Evolutionary conservation across 2,113 vertebrate genomes (phyloP).

Genomic region (Helogale parvula): DNA sequence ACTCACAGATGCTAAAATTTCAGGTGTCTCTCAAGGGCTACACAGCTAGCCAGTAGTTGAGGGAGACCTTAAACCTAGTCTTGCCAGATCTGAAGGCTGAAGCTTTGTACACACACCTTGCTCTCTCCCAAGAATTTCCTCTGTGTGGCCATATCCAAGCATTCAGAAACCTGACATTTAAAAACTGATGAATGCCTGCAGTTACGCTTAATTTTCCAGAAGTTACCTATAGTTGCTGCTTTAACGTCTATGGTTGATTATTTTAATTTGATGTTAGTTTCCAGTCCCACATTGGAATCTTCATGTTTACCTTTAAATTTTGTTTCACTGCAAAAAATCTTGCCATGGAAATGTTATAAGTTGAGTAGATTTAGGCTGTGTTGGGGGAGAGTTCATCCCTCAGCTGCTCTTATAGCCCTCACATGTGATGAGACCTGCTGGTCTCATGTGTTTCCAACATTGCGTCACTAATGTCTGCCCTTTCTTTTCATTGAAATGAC

Average conservation of each 20-base stretch:
- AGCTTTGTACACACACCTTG: neutral
- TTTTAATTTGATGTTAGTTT: conserved; percentile 22
- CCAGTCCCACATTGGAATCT: neutral
- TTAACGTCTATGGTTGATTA: neutral
- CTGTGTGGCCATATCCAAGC: neutral
- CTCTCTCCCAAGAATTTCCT: neutral
- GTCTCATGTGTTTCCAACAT: neutral
- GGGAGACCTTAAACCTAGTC: neutral
- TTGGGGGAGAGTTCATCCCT: neutral
- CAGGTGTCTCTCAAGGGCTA: neutral
- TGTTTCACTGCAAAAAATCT: neutral
- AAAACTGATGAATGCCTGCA: neutral
- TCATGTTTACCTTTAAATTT: neutral
- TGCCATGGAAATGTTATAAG: neutral
- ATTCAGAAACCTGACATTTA: neutral
- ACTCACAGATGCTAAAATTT: neutral
- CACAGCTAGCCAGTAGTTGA: neutral
- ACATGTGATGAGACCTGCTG: neutral
- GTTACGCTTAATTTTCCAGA: neutral
- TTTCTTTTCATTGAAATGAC: neutral
- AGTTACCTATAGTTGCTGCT: neutral
- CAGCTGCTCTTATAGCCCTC: neutral
- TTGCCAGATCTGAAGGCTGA: neutral
- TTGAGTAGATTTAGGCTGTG: neutral
- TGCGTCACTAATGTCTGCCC: neutral